These are phyloP conservation scores for Proterorhinus semilunaris DNA, from an alignment of 2,113 vertebrate genomes.

Conservation along the genomic window DNA sequence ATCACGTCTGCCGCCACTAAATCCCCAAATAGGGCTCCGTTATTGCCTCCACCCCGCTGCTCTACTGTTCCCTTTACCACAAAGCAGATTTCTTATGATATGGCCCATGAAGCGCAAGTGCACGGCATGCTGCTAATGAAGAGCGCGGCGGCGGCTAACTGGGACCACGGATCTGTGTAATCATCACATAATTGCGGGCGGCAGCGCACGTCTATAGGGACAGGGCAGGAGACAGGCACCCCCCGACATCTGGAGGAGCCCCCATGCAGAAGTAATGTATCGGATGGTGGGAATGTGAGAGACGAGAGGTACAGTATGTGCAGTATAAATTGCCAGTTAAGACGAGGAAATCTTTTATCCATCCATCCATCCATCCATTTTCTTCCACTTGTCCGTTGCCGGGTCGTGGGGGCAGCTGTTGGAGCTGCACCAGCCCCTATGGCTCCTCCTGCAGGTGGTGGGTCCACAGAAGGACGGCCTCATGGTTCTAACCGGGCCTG, in stretches of 20 bases:
- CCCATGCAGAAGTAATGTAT: not conserved
- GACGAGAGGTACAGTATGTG: not conserved
- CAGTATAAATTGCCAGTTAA: too few relatives aligned
- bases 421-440: too few relatives aligned
- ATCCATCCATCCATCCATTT: too few relatives aligned
- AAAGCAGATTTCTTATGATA: conserved; percentile 56
- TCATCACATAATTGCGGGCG: conserved; percentile 53
- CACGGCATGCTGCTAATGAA: conserved; percentile 63
- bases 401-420: too few relatives aligned
- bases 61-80: conserved; percentile 28
- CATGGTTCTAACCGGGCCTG: too few relatives aligned
- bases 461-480: too few relatives aligned
- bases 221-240: not conserved
- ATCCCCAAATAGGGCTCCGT: conserved; percentile 6
- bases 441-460: too few relatives aligned
- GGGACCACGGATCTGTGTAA: conserved; percentile 46
- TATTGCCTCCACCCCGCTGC: conserved; percentile 16
- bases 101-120: conserved; percentile 64
- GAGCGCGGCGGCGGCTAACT: conserved; percentile 44
- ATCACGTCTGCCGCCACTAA: conserved; percentile 6
- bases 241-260: not conserved
- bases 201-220: conserved; percentile 16
- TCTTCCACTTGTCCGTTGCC: too few relatives aligned
- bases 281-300: not conserved
- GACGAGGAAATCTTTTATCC: too few relatives aligned